These are phyloP conservation scores for Selene dorsalis DNA, from an alignment of 2,797 vertebrate species.

Conservation along the genomic window DNA sequence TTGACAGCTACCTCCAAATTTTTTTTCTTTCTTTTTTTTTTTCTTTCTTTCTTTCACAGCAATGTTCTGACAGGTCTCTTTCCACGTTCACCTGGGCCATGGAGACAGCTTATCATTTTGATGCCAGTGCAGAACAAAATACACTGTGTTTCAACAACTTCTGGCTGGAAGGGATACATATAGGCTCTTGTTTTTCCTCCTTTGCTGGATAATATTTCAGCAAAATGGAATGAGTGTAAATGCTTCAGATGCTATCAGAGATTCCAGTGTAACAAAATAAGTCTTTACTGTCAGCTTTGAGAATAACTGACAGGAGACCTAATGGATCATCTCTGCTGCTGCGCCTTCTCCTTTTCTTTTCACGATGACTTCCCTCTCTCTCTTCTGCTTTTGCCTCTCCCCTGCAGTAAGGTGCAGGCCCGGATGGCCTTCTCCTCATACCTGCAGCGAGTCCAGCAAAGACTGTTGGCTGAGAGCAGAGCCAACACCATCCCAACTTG, in stretches of 20 bases:
- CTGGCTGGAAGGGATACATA: conserved; percentile 61
- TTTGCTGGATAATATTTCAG: conserved; percentile 43
- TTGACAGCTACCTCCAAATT: conserved; percentile 75
- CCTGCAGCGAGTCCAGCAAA: conserved; percentile 91
- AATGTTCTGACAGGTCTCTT: conserved; percentile 59
- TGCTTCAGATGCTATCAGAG: conserved; percentile 43
- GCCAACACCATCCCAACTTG: conserved; percentile 82
- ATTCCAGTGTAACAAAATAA: conserved; percentile 42
- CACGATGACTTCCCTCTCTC: conserved; percentile 23
- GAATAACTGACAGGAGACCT: conserved; percentile 19
- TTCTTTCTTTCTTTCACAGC: conserved; percentile 39
- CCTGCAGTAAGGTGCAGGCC: conserved; percentile 94
- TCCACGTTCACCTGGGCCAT: conserved; percentile 61
- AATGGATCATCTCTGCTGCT: conserved; percentile 31
- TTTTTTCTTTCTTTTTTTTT: conserved; percentile 52
- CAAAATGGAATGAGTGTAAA: conserved; percentile 41
- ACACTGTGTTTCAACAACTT: conserved; percentile 56
- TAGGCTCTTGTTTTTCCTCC: conserved; percentile 63
- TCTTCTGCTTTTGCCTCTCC: conserved; percentile 22
- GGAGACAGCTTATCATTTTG: conserved; percentile 71
- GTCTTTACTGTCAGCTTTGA: conserved; percentile 25
- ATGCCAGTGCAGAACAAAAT: conserved; percentile 55
- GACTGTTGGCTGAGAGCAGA: conserved; percentile 88
- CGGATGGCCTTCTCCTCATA: conserved; percentile 95
- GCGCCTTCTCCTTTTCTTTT: conserved; percentile 14